Conservation (phyloP, 2,797 vertebrate genomes). For the Mastacembelus armatus region DNA sequence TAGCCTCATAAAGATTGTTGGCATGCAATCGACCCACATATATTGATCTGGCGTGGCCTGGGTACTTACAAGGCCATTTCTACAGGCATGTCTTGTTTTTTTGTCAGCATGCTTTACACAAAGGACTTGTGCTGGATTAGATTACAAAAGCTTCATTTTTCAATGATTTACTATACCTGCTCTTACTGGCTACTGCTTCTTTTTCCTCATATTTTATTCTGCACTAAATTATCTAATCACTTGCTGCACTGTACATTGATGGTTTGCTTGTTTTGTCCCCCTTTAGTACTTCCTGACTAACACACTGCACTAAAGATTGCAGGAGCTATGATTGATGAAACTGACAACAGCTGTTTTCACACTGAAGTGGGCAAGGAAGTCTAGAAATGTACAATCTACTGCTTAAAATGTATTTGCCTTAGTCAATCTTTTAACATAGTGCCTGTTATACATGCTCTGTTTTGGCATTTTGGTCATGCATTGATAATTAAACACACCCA, state of each 20-base stretch:
- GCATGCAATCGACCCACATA: slow-evolving; percentile 40
- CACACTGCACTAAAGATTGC: slow-evolving; percentile 32
- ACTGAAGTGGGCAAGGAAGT: slow-evolving; percentile 20
- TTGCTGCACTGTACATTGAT: neutral
- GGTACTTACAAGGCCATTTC: slow-evolving; percentile 48
- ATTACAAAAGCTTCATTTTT: slow-evolving; percentile 37
- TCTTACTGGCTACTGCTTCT: neutral
- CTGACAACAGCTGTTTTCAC: slow-evolving; percentile 17
- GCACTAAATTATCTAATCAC: slow-evolving; percentile 36
- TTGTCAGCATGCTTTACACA: slow-evolving; percentile 10
- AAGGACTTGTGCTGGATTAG: slow-evolving; percentile 28
- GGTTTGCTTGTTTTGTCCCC: slow-evolving; percentile 21
- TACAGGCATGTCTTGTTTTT: slow-evolving; percentile 18
- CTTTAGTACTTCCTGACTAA: slow-evolving; percentile 46
- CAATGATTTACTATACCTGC: slow-evolving; percentile 4
- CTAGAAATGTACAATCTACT: slow-evolving; percentile 11
- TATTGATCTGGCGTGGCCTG: slow-evolving; percentile 51
- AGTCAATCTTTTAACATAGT: slow-evolving; percentile 3
- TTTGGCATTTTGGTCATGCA: neutral
- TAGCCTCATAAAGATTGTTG: slow-evolving; percentile 57
- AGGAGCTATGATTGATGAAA: slow-evolving; percentile 40
- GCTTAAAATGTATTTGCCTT: slow-evolving; percentile 4
- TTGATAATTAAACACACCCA: neutral
- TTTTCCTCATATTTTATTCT: neutral
- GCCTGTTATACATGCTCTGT: slow-evolving; percentile 3